A percentile compares a stretch with the other conserved stretches of the same genome.
phyloP scores from a whole-genome alignment of 2,888 invertebrate genomes.

The Merodon equestris region DNA sequence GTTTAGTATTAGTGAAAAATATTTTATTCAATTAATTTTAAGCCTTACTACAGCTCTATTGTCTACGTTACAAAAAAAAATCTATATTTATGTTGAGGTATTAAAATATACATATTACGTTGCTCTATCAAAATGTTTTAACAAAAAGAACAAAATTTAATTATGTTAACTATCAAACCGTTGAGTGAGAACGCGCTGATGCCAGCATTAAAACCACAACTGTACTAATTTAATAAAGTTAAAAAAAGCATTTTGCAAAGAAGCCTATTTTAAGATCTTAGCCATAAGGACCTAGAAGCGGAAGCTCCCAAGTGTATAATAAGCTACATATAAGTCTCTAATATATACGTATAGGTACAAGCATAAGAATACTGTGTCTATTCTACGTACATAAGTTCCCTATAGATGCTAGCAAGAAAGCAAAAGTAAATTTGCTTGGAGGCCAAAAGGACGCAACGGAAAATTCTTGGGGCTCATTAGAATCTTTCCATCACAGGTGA shows the following conservation, averaged over 20 bases:
- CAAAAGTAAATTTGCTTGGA: conserved; percentile 29
- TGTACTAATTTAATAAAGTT: conserved; percentile 7
- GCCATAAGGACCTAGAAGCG: no score
- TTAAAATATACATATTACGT: conserved; percentile 24
- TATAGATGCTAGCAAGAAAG: neutral
- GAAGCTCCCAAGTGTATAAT: no score
- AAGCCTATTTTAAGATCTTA: no score
- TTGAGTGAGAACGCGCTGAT: conserved; percentile 62
- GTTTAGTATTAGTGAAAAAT: conserved; percentile 13
- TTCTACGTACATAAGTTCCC: neutral
- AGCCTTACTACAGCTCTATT: conserved; percentile 13
- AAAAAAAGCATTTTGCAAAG: conserved; percentile 8
- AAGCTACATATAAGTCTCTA: no score
- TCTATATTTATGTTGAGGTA: conserved; percentile 32
- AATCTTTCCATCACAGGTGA: conserved; percentile 37
- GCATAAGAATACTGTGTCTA: no score
- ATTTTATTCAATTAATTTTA: conserved; percentile 31
- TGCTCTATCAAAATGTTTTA: conserved; percentile 49
- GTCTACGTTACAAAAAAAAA: conserved; percentile 27
- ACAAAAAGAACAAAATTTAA: conserved; percentile 21
- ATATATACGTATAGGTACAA: no score
- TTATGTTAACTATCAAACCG: conserved; percentile 53
- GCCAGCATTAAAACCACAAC: conserved; percentile 17
- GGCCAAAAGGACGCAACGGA: conserved; percentile 52
- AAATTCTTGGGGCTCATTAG: conserved; percentile 66